Evolutionary conservation across 2,113 vertebrate species (phyloP).

Genomic region (Caretta caretta): DNA sequence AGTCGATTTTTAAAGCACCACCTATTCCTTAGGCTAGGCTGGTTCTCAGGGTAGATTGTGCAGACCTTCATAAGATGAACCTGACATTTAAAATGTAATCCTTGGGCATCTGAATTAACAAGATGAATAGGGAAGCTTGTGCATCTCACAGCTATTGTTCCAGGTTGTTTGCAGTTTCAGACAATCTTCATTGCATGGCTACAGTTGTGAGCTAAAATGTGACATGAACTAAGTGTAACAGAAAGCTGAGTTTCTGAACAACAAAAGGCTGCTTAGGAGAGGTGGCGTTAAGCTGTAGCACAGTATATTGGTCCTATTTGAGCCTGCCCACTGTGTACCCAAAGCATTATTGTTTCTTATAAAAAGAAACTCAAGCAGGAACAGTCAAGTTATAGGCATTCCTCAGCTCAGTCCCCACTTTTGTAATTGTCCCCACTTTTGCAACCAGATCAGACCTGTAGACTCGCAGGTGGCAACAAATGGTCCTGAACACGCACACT

Average conservation of each 20-base stretch:
- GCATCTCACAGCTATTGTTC: neutral
- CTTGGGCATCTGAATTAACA: neutral
- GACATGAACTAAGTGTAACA: neutral
- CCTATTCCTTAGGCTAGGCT: neutral
- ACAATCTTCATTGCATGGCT: neutral
- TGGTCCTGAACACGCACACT: neutral
- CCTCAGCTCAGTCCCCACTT: neutral
- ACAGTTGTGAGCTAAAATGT: neutral
- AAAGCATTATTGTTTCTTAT: neutral
- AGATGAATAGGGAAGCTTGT: neutral
- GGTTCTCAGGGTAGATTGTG: neutral
- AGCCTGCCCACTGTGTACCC: neutral
- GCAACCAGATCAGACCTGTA: neutral
- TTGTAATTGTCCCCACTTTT: neutral
- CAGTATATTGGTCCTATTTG: neutral
- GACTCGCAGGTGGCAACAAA: neutral
- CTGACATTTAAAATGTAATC: neutral
- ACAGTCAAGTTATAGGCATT: neutral
- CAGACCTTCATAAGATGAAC: neutral
- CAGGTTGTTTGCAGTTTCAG: neutral
- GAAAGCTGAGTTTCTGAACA: neutral
- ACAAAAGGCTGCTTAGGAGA: neutral
- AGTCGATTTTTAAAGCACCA: neutral
- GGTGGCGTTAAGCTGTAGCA: neutral
- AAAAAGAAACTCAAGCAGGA: neutral